phyloP scores from a whole-genome alignment of 2,888 invertebrate genomes.

The Girardia tigrina region DNA sequence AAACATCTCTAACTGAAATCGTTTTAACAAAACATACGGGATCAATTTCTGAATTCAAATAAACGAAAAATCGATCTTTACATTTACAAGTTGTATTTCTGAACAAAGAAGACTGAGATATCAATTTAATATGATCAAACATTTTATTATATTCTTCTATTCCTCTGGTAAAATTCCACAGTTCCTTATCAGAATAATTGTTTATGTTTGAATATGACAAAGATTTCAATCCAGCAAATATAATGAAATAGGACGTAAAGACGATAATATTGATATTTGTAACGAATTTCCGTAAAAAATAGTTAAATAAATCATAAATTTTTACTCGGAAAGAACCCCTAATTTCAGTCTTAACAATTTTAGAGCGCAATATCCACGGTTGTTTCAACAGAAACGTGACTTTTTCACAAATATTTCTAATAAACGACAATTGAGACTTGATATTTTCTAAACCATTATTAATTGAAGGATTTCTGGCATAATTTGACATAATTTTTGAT shows the following conservation, averaged over 20 bases:
- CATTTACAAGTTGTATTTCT: background rate
- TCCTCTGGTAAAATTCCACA: background rate
- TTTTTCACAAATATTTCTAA: background rate
- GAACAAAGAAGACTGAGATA: background rate
- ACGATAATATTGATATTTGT: background rate
- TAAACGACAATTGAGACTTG: background rate
- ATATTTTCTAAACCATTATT: background rate
- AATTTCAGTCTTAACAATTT: background rate
- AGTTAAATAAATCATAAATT: background rate
- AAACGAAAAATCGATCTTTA: background rate
- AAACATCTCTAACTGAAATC: background rate
- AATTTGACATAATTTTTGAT: background rate
- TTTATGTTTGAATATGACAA: background rate
- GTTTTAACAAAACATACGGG: background rate
- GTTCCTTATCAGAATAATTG: background rate
- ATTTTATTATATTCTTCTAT: background rate
- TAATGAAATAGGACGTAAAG: background rate
- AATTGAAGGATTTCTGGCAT: background rate
- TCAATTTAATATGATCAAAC: background rate
- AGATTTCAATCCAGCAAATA: background rate
- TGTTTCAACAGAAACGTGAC: background rate
- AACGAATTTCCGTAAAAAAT: background rate
- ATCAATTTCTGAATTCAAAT: background rate
- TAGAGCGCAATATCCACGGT: background rate
- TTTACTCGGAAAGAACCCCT: background rate